phyloP scores from a whole-genome alignment of 1,140 invertebrate genomes.

The Drosophila suzukii region DNA sequence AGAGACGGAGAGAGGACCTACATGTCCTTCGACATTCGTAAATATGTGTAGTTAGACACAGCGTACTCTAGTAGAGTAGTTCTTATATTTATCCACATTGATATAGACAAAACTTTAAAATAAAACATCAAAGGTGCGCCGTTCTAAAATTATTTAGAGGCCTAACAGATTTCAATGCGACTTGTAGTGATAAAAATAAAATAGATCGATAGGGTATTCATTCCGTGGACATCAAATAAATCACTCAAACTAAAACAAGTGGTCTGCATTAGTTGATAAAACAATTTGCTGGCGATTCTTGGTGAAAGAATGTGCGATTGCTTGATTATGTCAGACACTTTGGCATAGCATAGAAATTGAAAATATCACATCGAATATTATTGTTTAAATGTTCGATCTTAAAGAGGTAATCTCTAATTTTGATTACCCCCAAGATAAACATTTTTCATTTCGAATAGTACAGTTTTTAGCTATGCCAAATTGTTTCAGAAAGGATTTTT shows the following conservation, averaged over 20 bases:
- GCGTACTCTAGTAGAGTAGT: slow-evolving; percentile 14
- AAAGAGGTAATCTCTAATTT: slow-evolving; percentile 47
- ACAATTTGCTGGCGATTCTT: slow-evolving; percentile 56
- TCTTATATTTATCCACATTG: slow-evolving; percentile 22
- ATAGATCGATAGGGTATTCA: not conserved
- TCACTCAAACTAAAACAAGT: slow-evolving; percentile 8
- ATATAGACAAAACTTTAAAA: slow-evolving; percentile 35
- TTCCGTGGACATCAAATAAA: slow-evolving; percentile 18
- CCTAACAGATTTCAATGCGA: slow-evolving; percentile 31
- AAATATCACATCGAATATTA: slow-evolving; percentile 70
- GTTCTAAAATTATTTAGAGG: slow-evolving; percentile 8
- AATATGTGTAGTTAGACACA: not conserved
- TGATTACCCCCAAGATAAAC: slow-evolving; percentile 66
- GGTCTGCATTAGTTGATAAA: slow-evolving; percentile 16
- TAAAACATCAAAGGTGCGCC: slow-evolving; percentile 56
- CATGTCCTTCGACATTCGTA: not conserved
- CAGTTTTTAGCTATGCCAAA: slow-evolving; percentile 70
- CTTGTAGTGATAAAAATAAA: slow-evolving; percentile 7
- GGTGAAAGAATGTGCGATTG: slow-evolving; percentile 53
- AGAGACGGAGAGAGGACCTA: not conserved
- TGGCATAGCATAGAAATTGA: slow-evolving; percentile 59
- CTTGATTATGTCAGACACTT: slow-evolving; percentile 18
- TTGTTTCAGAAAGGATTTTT: slow-evolving; percentile 18
- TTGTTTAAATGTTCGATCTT: slow-evolving; percentile 72
- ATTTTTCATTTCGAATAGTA: slow-evolving; percentile 74